Conservation (phyloP, 2,113 vertebrate species). For the Arothron firmamentum region DNA sequence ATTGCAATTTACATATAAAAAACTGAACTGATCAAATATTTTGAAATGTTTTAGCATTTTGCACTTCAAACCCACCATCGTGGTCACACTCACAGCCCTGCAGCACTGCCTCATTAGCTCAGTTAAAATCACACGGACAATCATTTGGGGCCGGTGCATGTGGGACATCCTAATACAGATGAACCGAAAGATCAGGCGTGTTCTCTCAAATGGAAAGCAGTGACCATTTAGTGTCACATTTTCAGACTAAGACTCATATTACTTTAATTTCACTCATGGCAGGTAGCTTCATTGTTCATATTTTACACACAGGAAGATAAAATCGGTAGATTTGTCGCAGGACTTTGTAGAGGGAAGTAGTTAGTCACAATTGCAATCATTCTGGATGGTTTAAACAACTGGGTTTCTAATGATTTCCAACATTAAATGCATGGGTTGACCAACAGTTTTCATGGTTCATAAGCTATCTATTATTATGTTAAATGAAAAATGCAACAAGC, state of each 20-base stretch:
- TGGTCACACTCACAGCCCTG: conserved; percentile 1
- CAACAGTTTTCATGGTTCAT: no score
- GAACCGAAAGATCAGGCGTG: conserved; percentile 36
- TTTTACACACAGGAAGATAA: conserved; percentile 6
- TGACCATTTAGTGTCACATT: conserved; percentile 44
- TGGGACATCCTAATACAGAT: conserved; percentile 49
- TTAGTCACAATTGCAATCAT: no score
- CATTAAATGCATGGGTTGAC: no score
- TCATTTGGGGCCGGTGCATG: conserved; percentile 23
- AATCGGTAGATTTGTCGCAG: no score
- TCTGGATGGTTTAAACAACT: no score
- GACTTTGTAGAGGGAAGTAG: no score
- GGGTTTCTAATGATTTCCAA: no score
- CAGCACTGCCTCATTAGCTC: conserved; percentile 47
- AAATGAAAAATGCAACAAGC: no score
- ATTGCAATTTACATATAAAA: background rate
- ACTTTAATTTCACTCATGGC: conserved; percentile 21
- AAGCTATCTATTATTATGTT: no score
- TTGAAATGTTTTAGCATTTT: no score
- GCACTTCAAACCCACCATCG: no score
- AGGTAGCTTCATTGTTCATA: conserved; percentile 17
- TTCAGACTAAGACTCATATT: conserved; percentile 19
- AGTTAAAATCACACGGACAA: conserved; percentile 28
- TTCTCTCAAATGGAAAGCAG: conserved; percentile 29
- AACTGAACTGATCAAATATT: no score